Percentiles rank a stretch among this genome's conserved stretches.
Evolutionary conservation across 2,113 vertebrate genomes (phyloP).

Genomic region (Platysteira castanea): DNA sequence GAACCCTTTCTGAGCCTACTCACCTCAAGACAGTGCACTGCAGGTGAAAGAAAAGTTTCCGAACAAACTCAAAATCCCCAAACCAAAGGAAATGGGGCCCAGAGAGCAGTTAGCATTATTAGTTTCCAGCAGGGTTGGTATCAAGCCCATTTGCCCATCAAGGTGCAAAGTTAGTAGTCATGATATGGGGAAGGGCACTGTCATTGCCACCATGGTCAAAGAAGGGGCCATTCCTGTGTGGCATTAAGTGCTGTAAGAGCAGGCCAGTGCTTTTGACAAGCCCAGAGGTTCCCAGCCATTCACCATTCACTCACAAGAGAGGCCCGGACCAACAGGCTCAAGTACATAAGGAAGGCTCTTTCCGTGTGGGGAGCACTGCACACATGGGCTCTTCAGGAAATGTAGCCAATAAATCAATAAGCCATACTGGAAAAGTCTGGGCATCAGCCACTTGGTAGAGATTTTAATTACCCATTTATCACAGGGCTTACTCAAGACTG

Average conservation of each 20-base stretch:
- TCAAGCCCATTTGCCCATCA: neutral
- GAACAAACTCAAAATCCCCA: slow-evolving; percentile 57
- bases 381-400: neutral
- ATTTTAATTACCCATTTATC: neutral
- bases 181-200: neutral
- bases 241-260: neutral
- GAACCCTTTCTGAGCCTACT: slow-evolving; percentile 46
- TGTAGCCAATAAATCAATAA: neutral
- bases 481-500: neutral
- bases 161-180: slow-evolving; percentile 11
- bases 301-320: neutral
- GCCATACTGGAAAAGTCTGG: neutral
- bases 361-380: neutral
- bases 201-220: neutral
- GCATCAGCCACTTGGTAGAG: neutral
- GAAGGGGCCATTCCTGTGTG: neutral
- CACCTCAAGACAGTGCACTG: slow-evolving; percentile 53
- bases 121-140: slow-evolving; percentile 35
- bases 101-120: slow-evolving; percentile 34
- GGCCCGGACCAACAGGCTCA: neutral
- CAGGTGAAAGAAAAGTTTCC: slow-evolving; percentile 50
- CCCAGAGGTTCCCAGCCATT: neutral
- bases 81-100: slow-evolving; percentile 31
- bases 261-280: neutral
- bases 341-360: neutral